Conservation (phyloP, 2,113 vertebrate species). For the Erythrocercus mccallii region DNA sequence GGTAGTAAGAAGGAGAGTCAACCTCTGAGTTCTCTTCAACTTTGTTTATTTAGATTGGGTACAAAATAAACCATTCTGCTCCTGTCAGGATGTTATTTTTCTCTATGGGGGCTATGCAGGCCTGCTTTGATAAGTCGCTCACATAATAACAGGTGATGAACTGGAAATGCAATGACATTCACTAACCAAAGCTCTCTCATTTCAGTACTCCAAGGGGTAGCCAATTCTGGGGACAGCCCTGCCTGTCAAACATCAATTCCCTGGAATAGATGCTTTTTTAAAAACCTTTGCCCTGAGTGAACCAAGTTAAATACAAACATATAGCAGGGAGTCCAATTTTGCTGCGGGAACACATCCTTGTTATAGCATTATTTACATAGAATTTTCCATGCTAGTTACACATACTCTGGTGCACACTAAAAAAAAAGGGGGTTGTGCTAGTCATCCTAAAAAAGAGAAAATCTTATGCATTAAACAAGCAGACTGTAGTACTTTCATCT, state of each 20-base stretch:
- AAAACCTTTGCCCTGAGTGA: constrained; percentile 8
- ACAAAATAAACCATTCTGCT: not conserved
- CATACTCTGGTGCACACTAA: not conserved
- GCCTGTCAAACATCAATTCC: not conserved
- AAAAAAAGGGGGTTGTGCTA: not conserved
- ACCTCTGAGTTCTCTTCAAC: not conserved
- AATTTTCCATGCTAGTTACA: constrained; percentile 7
- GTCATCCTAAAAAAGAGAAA: not conserved
- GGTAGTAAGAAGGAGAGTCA: not conserved
- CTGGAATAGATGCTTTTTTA: not conserved
- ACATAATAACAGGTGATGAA: constrained; percentile 45
- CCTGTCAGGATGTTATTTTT: constrained; percentile 26
- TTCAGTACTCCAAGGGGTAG: constrained; percentile 27
- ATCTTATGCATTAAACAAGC: not conserved
- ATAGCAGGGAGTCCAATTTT: constrained; percentile 40
- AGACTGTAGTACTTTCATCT: not conserved
- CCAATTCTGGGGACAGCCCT: not conserved
- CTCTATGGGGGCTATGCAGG: not conserved
- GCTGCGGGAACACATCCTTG: not conserved
- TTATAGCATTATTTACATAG: constrained; percentile 28
- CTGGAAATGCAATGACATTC: constrained; percentile 4
- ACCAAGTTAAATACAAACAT: constrained; percentile 36
- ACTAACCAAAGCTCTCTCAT: constrained; percentile 23
- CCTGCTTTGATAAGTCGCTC: not conserved
- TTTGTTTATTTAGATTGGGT: constrained; percentile 27